Percentiles rank a stretch among this genome's conserved stretches.
Evolutionary conservation across 37 sponge, comb jelly and placozoan species (phyloP).

Genomic region (Chondrilla cf. caribensis): DNA sequence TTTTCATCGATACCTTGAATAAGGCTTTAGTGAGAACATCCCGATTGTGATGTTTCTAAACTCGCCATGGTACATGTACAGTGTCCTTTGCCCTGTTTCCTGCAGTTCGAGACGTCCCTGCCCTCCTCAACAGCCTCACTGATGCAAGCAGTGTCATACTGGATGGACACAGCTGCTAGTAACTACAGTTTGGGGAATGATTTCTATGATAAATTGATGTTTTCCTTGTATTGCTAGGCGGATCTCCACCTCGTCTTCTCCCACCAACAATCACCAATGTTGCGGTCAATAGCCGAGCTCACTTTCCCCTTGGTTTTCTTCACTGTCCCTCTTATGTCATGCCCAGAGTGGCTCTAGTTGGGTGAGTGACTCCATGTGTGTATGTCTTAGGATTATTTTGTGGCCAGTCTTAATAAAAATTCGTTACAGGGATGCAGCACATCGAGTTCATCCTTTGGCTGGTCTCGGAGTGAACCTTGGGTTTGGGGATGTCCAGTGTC

Average conservation of each 20-base stretch:
- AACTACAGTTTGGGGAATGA: not conserved
- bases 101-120: conserved; percentile 30
- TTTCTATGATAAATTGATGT: not conserved
- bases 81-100: not conserved
- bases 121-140: not conserved
- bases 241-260: conserved; percentile 4
- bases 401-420: too few species aligned
- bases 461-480: conserved; percentile 84
- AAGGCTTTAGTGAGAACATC: conserved; percentile 52
- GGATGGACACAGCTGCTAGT: not conserved
- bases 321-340: conserved; percentile 57
- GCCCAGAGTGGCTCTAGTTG: conserved; percentile 65
- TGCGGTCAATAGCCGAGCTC: conserved; percentile 30
- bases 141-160: not conserved
- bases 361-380: conserved; percentile 38
- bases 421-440: conserved; percentile 60
- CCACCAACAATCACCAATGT: conserved; percentile 48
- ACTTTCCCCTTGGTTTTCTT: conserved; percentile 50
- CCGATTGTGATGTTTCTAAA: not conserved
- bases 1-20: conserved; percentile 65
- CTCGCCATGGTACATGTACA: not conserved
- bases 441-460: conserved; percentile 77
- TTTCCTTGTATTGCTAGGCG: not conserved
- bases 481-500: conserved; percentile 51
- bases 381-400: not conserved